Evolutionary conservation across 2,113 vertebrate species (phyloP), one percentile per base, ranked within the genome.

Genomic region (Erinaceus europaeus): DNA sequence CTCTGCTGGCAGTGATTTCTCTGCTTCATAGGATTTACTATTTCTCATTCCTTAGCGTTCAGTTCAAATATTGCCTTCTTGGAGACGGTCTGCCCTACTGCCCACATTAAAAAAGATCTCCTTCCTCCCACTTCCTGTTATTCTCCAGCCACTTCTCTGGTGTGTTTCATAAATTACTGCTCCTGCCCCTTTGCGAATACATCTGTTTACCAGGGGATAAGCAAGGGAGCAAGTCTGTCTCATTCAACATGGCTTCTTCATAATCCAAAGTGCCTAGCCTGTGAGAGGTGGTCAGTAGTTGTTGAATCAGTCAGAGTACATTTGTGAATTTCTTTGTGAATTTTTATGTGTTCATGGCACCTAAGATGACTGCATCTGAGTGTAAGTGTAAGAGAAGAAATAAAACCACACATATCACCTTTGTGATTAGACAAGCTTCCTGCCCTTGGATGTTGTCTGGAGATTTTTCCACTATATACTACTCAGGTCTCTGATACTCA

Each of bases 251-350:
- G 53, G 27, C 46, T 65, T 53, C 48, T 12, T 25, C 4, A 3
- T n/a, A 5, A 29, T 2, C 0, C 1, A 13, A 21, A 46, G 59
- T 29, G 11, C 29, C 32, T 13, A 13, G 12, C 4, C 17, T 6
- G 2, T 12, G 15, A 48, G 3, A 38, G 32, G 38, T 9, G 12
- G 40, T 10, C 23, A 17, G 38, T 34, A 1, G 48, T 55, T 40
- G 3, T 36, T 20, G 42, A 77, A 25, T 32, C 17, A 4, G 52
- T 65, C 36, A 40, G 18, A 71, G 27, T 27, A 34, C 17, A 1
- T 69, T 44, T 71, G 68, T 23, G 15, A 11, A 83, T 69, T 71
- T 71, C 32, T 46, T 59, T 89, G 34, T 83, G 61, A 68, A n/a
- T 38, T 48, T 55, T 44, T 67, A 0, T 52, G 17, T 74, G 46